Evolutionary conservation across 2,797 vertebrate genomes (phyloP).

Genomic region (Clarias laeviceps): DNA sequence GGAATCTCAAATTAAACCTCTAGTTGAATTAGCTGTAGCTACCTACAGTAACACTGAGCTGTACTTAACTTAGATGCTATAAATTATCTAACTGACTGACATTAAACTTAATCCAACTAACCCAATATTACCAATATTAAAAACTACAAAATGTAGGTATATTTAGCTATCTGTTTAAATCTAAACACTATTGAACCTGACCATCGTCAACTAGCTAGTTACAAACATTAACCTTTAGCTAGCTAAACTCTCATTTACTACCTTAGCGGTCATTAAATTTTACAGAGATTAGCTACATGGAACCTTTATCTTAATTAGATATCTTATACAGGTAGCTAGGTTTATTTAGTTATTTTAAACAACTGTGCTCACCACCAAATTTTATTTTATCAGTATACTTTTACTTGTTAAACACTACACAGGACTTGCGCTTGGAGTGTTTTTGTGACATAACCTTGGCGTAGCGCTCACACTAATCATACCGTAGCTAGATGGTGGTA

Average conservation of each 20-base stretch:
- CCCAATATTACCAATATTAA: no score
- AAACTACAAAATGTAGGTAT: neutral
- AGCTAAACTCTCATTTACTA: neutral
- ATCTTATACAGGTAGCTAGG: neutral
- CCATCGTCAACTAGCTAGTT: neutral
- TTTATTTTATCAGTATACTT: no score
- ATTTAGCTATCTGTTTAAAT: neutral
- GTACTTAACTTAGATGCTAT: neutral
- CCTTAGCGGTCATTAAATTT: neutral
- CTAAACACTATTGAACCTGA: neutral
- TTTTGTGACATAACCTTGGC: neutral
- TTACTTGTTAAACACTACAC: neutral
- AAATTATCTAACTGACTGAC: neutral
- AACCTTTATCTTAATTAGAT: neutral
- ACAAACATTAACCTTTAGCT: neutral
- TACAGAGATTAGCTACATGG: no score
- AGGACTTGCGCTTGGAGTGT: neutral
- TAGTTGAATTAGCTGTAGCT: neutral
- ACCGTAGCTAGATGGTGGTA: neutral
- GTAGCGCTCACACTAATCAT: no score
- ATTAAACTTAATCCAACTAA: neutral
- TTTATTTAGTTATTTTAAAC: neutral
- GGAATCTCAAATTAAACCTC: neutral
- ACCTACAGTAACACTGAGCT: neutral
- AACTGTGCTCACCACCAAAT: neutral